A percentile compares a stretch with the other conserved stretches of the same genome.
Conservation (phyloP, 2,113 vertebrate species). For the Taurulus bubalis region DNA sequence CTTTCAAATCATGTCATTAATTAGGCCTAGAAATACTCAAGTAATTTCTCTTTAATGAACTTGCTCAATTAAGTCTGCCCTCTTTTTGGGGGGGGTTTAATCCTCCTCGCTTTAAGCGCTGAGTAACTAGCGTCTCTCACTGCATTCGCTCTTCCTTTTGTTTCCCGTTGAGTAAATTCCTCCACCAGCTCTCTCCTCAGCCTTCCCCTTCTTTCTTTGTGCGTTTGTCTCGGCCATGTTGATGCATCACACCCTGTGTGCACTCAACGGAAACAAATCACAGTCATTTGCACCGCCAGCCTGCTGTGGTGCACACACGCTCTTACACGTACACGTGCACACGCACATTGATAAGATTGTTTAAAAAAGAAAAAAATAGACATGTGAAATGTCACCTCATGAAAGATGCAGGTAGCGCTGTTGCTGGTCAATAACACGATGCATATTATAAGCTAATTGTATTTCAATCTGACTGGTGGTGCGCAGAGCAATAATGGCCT, state of each 20-base stretch:
- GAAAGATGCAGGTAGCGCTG: slow-evolving; percentile 1
- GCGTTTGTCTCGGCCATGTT: slow-evolving; percentile 10
- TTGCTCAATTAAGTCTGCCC: slow-evolving; percentile 65
- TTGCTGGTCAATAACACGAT: neutral
- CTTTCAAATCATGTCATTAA: slow-evolving; percentile 67
- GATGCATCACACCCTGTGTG: slow-evolving; percentile 5
- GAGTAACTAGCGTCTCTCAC: neutral
- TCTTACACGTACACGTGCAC: neutral
- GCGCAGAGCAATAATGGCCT: neutral
- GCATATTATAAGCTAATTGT: neutral
- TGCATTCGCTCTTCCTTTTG: slow-evolving; percentile 9
- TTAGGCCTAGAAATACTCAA: slow-evolving; percentile 67
- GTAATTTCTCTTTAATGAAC: slow-evolving; percentile 72
- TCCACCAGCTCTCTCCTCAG: neutral
- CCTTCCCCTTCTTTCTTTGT: slow-evolving; percentile 8
- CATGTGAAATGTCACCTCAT: slow-evolving; percentile 12
- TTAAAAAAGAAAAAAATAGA: neutral
- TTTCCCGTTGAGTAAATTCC: neutral
- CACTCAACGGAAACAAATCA: slow-evolving; percentile 20
- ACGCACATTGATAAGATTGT: neutral
- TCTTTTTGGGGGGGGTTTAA: slow-evolving; percentile 47
- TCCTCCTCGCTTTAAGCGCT: slow-evolving; percentile 43
- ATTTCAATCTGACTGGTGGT: neutral
- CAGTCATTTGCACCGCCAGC: slow-evolving; percentile 5
- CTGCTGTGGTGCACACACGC: neutral